These are phyloP conservation scores for Myocastor coypus DNA, from an alignment of 2,113 vertebrate species.

Conservation along the genomic window DNA sequence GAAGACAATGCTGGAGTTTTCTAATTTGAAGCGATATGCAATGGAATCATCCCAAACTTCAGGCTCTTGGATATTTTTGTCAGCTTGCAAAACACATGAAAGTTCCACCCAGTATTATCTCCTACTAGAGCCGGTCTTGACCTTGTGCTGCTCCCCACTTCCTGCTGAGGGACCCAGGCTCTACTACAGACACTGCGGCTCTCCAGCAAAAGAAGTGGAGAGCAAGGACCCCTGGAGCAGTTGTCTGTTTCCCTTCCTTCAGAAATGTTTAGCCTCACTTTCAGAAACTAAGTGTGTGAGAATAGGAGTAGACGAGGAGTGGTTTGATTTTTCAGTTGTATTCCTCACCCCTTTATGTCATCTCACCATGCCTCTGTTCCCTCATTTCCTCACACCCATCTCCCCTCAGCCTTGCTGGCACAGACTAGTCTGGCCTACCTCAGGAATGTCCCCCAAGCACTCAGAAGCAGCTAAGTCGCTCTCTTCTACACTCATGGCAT, in stretches of 20 bases:
- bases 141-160: not conserved
- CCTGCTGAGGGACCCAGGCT: not conserved
- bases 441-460: not conserved
- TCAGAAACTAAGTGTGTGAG: not conserved
- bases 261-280: conserved; percentile 26
- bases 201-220: not conserved
- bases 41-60: not conserved
- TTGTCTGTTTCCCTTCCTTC: not conserved
- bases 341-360: not conserved
- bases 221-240: not conserved
- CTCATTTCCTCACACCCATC: not conserved
- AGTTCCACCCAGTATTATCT: not conserved
- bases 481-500: not conserved
- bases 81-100: not conserved
- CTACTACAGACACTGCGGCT: not conserved
- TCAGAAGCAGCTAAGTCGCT: not conserved
- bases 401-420: not conserved
- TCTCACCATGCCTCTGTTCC: not conserved
- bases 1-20: not conserved
- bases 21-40: not conserved
- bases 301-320: not conserved
- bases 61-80: not conserved
- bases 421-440: not conserved
- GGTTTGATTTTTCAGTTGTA: not conserved
- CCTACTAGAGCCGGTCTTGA: not conserved